Evolutionary conservation across 2,797 vertebrate species (phyloP), one percentile per base, ranked within the genome.

Genomic region (Crenuchus spilurus): DNA sequence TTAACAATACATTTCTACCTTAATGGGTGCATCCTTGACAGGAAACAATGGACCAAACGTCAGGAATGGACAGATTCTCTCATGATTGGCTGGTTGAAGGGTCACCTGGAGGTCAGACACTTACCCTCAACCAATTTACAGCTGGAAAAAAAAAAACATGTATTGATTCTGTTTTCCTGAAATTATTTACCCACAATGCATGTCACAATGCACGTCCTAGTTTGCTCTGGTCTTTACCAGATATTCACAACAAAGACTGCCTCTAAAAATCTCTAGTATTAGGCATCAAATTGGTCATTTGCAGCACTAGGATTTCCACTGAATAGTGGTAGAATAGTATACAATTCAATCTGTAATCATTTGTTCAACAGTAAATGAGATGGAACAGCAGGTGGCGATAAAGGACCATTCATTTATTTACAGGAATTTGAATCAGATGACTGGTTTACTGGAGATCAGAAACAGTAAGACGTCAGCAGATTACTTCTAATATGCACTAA

Each of bases 331-430:
- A 33, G 18, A 35, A 2, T 33, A 20, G 54, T 61, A n/a, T 39
- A 22, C n/a, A n/a, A 7, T 14, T 41, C 3, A 13, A 22, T 4
- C 10, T 18, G 3, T 4, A n/a, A n/a, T n/a, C 3, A 0, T 3
- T 35, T 20, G 55, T 44, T 30, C n/a, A 61, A 18, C 6, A 22
- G 58, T 41, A 1, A 14, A 20, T 22, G 7, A 13, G 3, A 14
- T 68, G 60, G 62, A 73, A 13, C 80, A 70, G 52, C 65, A 82
- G 80, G 65, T 75, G 80, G 73, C 73, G 52, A 58, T 62, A 70
- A 9, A 62, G 18, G 31, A 24, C 70, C 41, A 69, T 42, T 24
- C 9, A 71, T 71, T 7, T 14, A 7, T 35, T 35, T 35, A 3
- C 3, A 8, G 33, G 8, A 35, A 35, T 8, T 8, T 4, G 33